Evolutionary conservation across 2,888 invertebrate species (phyloP).

Genomic region (Escarpia spicata): DNA sequence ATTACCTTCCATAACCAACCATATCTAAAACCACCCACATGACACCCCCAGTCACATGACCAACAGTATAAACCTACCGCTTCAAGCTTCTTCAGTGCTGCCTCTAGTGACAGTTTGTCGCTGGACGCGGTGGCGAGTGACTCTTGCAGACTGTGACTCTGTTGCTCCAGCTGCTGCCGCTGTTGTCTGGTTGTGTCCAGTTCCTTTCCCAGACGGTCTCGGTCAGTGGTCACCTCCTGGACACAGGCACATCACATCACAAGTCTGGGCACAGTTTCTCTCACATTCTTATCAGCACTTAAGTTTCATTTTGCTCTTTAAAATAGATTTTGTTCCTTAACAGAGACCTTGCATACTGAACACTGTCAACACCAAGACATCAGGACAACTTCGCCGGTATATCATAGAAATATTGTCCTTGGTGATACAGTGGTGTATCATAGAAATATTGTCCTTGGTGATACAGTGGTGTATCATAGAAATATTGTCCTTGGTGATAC

Average conservation of each 20-base stretch:
- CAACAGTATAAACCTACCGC: not conserved
- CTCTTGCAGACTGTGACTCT: not conserved
- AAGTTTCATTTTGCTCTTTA: too few species aligned
- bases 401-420: too few species aligned
- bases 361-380: too few species aligned
- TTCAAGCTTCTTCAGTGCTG: not conserved
- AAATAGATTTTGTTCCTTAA: too few species aligned
- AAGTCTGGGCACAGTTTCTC: not conserved
- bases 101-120: not conserved
- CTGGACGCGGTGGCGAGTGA: not conserved
- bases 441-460: too few species aligned
- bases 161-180: not conserved
- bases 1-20: not conserved
- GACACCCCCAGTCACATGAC: not conserved
- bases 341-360: too few species aligned
- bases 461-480: too few species aligned
- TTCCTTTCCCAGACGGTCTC: not conserved
- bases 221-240: constrained; percentile 1
- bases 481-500: too few species aligned
- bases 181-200: not conserved
- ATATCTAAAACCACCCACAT: not conserved
- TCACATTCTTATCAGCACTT: too few species aligned
- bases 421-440: too few species aligned
- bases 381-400: too few species aligned
- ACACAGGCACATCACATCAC: not conserved